These are phyloP conservation scores for Silvanus unidentatus DNA, from an alignment of 2,888 invertebrate genomes.

Conservation along the genomic window DNA sequence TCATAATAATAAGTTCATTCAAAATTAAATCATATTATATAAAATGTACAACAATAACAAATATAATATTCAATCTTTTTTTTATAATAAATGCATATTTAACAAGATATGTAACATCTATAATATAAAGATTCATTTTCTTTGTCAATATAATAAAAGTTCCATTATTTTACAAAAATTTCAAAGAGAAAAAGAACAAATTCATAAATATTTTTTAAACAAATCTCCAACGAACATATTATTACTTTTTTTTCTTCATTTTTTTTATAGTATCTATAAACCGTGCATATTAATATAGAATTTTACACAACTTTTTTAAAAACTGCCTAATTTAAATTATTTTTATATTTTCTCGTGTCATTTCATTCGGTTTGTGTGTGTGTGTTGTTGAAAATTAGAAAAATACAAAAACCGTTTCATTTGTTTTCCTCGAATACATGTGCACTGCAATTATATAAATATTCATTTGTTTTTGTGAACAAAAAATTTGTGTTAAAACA, in stretches of 20 bases:
- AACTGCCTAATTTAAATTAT: too few relatives aligned
- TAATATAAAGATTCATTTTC: too few relatives aligned
- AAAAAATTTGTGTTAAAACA: constrained; percentile 3
- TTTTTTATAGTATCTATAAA: constrained; percentile 21
- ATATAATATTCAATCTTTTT: too few relatives aligned
- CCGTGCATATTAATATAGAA: constrained; percentile 18
- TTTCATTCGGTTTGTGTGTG: neutral
- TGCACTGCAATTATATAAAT: constrained; percentile 4
- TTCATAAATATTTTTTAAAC: constrained; percentile 3
- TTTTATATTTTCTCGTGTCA: neutral
- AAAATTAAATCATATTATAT: too few relatives aligned
- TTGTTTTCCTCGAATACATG: neutral
- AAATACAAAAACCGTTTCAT: constrained; percentile 20
- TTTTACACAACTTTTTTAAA: too few relatives aligned
- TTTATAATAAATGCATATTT: constrained; percentile 13
- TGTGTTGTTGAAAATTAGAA: constrained; percentile 12
- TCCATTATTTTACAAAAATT: neutral
- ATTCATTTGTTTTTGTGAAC: constrained; percentile 6
- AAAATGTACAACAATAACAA: too few relatives aligned
- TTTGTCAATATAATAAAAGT: too few relatives aligned
- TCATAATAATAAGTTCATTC: too few relatives aligned
- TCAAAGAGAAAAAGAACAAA: constrained; percentile 8
- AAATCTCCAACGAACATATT: neutral
- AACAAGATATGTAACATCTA: constrained; percentile 42
- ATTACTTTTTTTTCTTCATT: constrained; percentile 6